Percentiles rank a stretch among this genome's conserved stretches.
Evolutionary conservation across 1,140 invertebrate species (phyloP).

Genomic region (Battus philenor): DNA sequence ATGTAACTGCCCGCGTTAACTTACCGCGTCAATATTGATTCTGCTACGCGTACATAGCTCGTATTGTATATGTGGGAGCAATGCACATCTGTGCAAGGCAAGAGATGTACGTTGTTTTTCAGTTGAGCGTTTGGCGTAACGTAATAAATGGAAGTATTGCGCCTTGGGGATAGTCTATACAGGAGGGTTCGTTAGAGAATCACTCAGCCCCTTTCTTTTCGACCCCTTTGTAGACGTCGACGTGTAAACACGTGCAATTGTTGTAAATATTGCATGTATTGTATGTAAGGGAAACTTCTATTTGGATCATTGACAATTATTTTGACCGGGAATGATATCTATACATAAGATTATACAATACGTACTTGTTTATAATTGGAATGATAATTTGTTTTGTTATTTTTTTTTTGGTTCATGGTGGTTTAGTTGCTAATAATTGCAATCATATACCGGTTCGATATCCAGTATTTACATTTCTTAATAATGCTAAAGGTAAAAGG

Average conservation of each 20-base stretch:
- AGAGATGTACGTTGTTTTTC: slow-evolving; percentile 7
- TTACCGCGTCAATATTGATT: slow-evolving; percentile 13
- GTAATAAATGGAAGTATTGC: slow-evolving; percentile 22
- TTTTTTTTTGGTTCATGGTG: too few species aligned
- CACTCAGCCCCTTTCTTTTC: slow-evolving; percentile 20
- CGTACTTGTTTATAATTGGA: too few species aligned
- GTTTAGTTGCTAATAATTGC: too few species aligned
- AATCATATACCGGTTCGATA: too few species aligned
- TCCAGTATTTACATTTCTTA: too few species aligned
- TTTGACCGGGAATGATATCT: too few species aligned
- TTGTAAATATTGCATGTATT: slow-evolving; percentile 14
- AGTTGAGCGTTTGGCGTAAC: slow-evolving; percentile 17
- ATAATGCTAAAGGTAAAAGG: too few species aligned
- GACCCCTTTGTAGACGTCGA: slow-evolving; percentile 20
- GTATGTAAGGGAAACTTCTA: too few species aligned
- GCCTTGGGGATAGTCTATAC: slow-evolving; percentile 18
- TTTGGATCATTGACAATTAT: too few species aligned
- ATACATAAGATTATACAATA: too few species aligned
- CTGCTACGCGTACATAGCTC: slow-evolving; percentile 2
- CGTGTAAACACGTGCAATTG: slow-evolving; percentile 22
- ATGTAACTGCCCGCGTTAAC: slow-evolving; percentile 12
- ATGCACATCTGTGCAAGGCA: slow-evolving; percentile 7
- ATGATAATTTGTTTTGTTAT: too few species aligned
- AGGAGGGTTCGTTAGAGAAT: slow-evolving; percentile 13
- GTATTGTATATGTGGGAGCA: neutral